Evolutionary conservation across 2,888 invertebrate genomes (phyloP), one percentile per base, ranked within the genome.

Genomic region (Schizotus pectinicornis): DNA sequence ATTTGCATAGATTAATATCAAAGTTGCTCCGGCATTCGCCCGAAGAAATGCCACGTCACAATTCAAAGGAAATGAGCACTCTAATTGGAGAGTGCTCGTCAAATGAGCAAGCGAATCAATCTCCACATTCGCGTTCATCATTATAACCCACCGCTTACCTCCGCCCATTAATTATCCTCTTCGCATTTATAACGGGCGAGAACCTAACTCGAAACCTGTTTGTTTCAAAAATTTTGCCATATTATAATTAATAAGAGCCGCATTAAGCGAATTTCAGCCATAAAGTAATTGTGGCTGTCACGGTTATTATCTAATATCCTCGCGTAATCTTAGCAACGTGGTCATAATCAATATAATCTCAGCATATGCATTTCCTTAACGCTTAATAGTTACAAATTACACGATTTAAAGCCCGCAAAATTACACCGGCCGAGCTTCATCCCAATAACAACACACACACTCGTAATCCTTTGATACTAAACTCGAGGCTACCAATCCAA

Each of bases 301-400:
- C 22, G 5, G 22, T 22, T 22, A 22, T 22, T 22, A 22, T 22
- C 22, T 22, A 22, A 22, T 22, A 22, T 22, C 22, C 22, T 22
- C 22, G 22, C 22, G 22, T 22, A 22, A 22, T 22, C 22, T 22
- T 22, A 22, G 22, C 22, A 5, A 2, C 22, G 22, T 22, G 22
- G 22, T 5, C 22, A 22, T 22, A 41, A 54, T 54, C 47, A 50
- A 59, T 59, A 55, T 59, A 59, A 59, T 49, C 59, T 59, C 55
- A 41, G 37, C 36, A 41, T 49, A 55, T 56, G 58, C 53, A 54
- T 48, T 59, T 59, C 49, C 42, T 22, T 50, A 32, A 14, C 9
- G 43, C 42, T 52, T 58, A 58, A 58, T 54, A 39, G 55, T 59
- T 48, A 59, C 59, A 59, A 54, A 59, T 59, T 45, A 46, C 46